A percentile compares a stretch with the other conserved stretches of the same genome.
Conservation (phyloP, 2,797 vertebrate species). For the Podargus strigoides region DNA sequence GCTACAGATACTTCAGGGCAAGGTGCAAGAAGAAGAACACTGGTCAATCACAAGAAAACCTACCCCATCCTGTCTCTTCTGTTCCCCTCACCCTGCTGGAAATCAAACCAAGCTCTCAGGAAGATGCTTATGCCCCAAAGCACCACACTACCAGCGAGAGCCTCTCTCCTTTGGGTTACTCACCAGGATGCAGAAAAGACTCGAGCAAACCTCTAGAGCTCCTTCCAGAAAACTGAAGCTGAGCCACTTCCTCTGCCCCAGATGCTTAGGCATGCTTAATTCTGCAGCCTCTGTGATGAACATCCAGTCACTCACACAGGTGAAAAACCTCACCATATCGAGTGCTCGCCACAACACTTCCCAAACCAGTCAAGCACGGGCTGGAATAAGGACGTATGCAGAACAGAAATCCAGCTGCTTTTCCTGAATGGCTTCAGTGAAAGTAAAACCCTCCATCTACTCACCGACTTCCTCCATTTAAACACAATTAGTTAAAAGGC, state of each 20-base stretch:
- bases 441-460: conserved; percentile 12
- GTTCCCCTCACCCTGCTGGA: background rate
- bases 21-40: background rate
- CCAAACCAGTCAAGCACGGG: background rate
- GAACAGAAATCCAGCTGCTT: background rate
- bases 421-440: background rate
- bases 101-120: background rate
- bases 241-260: background rate
- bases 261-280: background rate
- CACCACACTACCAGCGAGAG: background rate
- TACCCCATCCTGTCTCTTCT: background rate
- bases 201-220: background rate
- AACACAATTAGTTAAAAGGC: background rate
- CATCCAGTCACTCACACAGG: background rate
- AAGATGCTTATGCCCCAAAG: background rate
- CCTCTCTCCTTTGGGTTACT: background rate
- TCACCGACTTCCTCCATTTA: background rate
- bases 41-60: background rate
- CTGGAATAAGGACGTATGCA: background rate
- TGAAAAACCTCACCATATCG: background rate
- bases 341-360: background rate
- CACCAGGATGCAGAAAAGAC: background rate
- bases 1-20: background rate
- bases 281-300: background rate
- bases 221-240: background rate